A percentile compares a stretch with the other conserved stretches of the same genome.
These are phyloP conservation scores for Dioctria linearis DNA, from an alignment of 2,888 invertebrate genomes.

Conservation along the genomic window DNA sequence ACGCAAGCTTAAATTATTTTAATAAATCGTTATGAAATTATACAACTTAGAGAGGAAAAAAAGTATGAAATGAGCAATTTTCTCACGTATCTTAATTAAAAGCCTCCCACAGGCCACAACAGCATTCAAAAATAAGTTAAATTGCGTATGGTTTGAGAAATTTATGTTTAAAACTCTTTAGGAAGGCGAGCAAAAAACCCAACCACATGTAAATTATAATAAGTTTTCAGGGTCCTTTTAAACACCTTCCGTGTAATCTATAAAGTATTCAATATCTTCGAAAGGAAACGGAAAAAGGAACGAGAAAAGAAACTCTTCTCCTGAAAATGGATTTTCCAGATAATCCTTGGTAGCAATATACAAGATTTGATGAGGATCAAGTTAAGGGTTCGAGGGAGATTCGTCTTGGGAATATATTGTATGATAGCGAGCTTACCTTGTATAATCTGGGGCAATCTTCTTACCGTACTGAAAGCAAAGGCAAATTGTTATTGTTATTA, in stretches of 20 bases:
- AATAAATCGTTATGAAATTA: no score
- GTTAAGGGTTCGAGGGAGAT: not conserved
- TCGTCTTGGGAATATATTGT: constrained; percentile 31
- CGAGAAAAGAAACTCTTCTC: not conserved
- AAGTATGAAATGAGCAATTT: no score
- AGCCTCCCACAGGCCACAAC: not conserved
- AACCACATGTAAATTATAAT: not conserved
- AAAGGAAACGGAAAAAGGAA: not conserved
- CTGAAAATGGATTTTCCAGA: constrained; percentile 1
- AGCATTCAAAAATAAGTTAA: not conserved
- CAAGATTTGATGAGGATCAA: constrained; percentile 41
- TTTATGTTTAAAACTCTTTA: not conserved
- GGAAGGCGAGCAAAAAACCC: not conserved
- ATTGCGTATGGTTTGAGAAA: not conserved
- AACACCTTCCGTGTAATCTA: not conserved
- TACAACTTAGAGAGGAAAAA: no score
- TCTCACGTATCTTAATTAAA: no score
- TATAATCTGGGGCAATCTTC: constrained; percentile 41
- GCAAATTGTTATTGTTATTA: constrained; percentile 32
- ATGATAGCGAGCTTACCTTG: constrained; percentile 31
- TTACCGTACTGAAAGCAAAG: constrained; percentile 18
- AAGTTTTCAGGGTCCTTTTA: not conserved
- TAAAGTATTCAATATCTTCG: not conserved
- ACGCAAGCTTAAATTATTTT: no score
- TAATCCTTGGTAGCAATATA: constrained; percentile 34